phyloP scores from a whole-genome alignment of 2,888 invertebrate species.

The Antitype chi region DNA sequence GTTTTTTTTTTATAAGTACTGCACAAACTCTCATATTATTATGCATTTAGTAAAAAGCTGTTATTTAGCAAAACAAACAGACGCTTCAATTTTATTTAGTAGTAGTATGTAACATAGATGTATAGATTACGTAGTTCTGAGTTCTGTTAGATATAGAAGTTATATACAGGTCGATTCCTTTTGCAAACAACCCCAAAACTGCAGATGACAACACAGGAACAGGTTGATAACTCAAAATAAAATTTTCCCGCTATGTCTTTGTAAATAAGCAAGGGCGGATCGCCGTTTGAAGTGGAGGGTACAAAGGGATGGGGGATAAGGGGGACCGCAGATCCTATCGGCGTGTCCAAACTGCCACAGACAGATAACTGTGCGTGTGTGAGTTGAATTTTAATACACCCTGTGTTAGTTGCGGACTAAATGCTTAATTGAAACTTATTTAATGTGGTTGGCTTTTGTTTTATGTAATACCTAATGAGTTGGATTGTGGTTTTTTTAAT shows the following conservation, averaged over 20 bases:
- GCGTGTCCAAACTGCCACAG: slow-evolving; percentile 86
- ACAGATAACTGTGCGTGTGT: slow-evolving; percentile 85
- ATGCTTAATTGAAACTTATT: slow-evolving; percentile 77
- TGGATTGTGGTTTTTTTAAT: slow-evolving; percentile 6
- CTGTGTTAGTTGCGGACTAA: slow-evolving; percentile 74
- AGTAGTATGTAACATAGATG: no score
- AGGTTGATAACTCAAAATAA: slow-evolving; percentile 77
- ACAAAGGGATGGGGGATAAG: slow-evolving; percentile 77
- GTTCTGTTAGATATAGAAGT: background rate
- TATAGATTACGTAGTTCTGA: background rate
- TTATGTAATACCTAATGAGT: slow-evolving; percentile 3
- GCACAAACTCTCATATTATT: no score
- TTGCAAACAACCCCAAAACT: slow-evolving; percentile 38
- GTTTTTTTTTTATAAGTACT: no score
- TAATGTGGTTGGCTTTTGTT: slow-evolving; percentile 46
- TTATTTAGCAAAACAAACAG: no score
- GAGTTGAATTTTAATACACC: slow-evolving; percentile 84
- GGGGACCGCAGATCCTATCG: slow-evolving; percentile 83
- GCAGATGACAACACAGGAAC: slow-evolving; percentile 69
- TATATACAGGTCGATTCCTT: slow-evolving; percentile 24
- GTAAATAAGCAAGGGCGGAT: slow-evolving; percentile 80
- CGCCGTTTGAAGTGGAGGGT: slow-evolving; percentile 83
- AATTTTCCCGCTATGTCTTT: slow-evolving; percentile 78
- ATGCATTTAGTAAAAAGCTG: no score
- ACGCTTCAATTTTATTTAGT: no score